These are phyloP conservation scores for Tiphia femorata DNA, from an alignment of 2,888 invertebrate species.

Conservation along the genomic window DNA sequence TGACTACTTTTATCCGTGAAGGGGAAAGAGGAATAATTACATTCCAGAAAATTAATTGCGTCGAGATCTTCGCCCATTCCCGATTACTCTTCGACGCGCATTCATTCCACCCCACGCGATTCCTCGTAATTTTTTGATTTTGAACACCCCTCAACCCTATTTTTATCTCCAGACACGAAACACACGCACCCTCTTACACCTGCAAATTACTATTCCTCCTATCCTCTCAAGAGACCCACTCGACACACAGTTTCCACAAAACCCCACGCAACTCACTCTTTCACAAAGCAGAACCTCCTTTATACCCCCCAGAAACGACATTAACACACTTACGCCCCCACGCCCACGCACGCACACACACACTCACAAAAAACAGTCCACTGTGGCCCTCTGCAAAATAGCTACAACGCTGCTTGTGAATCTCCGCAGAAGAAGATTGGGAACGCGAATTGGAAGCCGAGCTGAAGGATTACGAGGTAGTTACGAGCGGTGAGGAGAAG, in stretches of 20 bases:
- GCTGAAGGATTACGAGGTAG: slow-evolving; percentile 94
- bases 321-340: not conserved
- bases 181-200: no score
- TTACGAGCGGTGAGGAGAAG: slow-evolving; percentile 72
- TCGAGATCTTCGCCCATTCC: no score
- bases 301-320: not conserved
- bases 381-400: slow-evolving; percentile 59
- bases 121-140: no score
- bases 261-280: no score
- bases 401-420: slow-evolving; percentile 65
- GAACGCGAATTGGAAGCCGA: slow-evolving; percentile 96
- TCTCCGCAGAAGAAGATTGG: slow-evolving; percentile 87
- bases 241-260: not conserved
- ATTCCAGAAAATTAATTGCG: no score
- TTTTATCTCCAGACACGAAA: no score
- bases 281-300: not conserved
- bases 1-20: no score
- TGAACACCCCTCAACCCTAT: no score
- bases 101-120: no score
- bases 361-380: slow-evolving; percentile 14
- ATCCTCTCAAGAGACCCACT: not conserved
- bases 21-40: no score
- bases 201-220: no score
- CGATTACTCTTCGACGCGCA: no score
- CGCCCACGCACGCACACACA: slow-evolving; percentile 6